Base-by-base conservation (phyloP, 2,888 invertebrate genomes). In the Arctia plantaginis region DNA sequence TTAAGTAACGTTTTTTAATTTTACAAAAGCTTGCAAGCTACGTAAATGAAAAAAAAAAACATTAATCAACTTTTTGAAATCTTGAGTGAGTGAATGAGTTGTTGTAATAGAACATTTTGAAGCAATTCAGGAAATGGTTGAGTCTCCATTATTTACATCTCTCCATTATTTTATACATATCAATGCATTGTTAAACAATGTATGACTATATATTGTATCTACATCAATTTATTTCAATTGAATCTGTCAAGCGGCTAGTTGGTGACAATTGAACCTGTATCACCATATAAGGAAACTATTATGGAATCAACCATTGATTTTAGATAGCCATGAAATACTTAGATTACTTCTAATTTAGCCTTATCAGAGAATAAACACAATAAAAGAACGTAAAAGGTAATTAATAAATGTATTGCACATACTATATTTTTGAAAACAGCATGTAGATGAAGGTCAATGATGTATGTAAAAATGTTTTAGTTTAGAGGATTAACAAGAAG, bases 171-270 rank as follows among this genome's bases (percentile, higher is more conserved):
- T n/a, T n/a, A n/a, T 82, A 86, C 85, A 86, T 86, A 86, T 86
- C 82, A 83, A 72, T 73, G 79, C 72, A 80, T 84, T 83, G 82
- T 86, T 77, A 77, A 81, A 84, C 84, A 83, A 79, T 84, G 81
- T 70, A 72, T 70, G 39, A 73, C 62, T 76, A 77, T 77, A 80
- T 72, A 78, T 79, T 81, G 80, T 86, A 82, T 79, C 84, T 82
- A 85, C 85, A 87, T 86, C 91, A 93, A 93, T 93, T 92, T 90
- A 85, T 89, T 89, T 89, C 93, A 93, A 93, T 93, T 93, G 89
- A 88, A 86, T 83, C 84, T 81, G 84, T 85, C 84, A 80, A 76
- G 75, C 82, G 74, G 76, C 81, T 84, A 80, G 79, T 86, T 88
- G 79, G 77, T 80, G 87, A 84, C 93, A 92, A 92, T 92, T 93